Percentiles rank a stretch among this genome's conserved stretches.
phyloP scores from a whole-genome alignment of 1,140 invertebrate genomes.

The Anastrepha ludens region DNA sequence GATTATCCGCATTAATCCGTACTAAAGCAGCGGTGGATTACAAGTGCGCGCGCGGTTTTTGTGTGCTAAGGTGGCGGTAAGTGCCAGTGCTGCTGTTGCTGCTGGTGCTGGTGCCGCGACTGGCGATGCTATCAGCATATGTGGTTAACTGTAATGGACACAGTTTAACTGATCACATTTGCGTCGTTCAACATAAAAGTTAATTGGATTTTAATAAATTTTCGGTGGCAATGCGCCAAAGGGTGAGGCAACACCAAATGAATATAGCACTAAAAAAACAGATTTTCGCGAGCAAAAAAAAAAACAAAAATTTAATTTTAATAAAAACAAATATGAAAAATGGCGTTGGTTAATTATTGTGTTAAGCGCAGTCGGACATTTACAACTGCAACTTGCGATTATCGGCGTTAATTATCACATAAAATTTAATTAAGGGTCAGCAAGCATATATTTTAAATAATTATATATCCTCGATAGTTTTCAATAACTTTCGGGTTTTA shows the following conservation, averaged over 20 bases:
- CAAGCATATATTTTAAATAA: background rate
- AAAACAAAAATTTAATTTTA: background rate
- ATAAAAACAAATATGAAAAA: conserved; percentile 4
- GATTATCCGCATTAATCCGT: conserved; percentile 49
- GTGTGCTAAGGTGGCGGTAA: conserved; percentile 31
- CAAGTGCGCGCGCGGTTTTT: background rate
- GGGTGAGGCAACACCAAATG: background rate
- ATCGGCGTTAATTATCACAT: conserved; percentile 37
- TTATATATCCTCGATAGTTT: background rate
- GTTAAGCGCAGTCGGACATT: conserved; percentile 1
- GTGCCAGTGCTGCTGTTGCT: background rate
- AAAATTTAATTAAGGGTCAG: background rate
- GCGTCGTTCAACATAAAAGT: conserved; percentile 48
- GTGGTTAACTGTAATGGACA: conserved; percentile 48
- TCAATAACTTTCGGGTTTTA: too few species aligned
- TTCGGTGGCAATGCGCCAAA: conserved; percentile 23
- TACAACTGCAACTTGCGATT: background rate
- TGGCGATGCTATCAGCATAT: conserved; percentile 26
- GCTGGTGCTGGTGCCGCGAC: background rate
- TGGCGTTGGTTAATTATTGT: background rate
- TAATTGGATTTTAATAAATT: conserved; percentile 53
- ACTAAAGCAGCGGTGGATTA: background rate
- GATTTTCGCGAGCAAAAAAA: background rate
- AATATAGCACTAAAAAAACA: background rate
- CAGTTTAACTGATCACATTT: conserved; percentile 49